Evolutionary conservation across 2,113 vertebrate genomes (phyloP).

Genomic region (Lagopus muta): DNA sequence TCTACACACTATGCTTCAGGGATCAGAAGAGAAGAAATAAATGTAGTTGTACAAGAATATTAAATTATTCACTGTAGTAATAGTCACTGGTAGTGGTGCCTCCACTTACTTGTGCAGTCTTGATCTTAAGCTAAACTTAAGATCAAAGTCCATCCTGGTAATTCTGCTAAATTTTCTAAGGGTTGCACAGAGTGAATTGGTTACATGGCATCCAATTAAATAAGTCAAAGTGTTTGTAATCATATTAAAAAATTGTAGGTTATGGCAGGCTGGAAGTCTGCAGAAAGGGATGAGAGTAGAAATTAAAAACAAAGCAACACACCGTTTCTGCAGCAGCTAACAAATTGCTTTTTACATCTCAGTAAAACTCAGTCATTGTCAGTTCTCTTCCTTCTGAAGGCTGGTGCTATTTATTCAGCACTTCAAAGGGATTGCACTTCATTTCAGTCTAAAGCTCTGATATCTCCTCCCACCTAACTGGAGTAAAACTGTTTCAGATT

Average conservation of each 20-base stretch:
- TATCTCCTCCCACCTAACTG: background rate
- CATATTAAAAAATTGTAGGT: background rate
- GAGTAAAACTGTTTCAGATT: background rate
- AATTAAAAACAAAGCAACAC: background rate
- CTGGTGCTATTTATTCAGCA: conserved; percentile 5
- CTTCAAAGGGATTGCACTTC: conserved; percentile 12
- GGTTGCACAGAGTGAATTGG: background rate
- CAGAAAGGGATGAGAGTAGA: background rate
- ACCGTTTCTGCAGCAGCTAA: background rate
- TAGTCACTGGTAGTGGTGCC: background rate
- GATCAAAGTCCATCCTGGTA: background rate
- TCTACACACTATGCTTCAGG: background rate
- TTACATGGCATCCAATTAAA: background rate
- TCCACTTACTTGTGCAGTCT: background rate
- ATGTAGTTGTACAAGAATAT: background rate
- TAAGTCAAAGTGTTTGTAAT: background rate
- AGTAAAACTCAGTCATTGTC: background rate
- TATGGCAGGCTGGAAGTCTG: background rate
- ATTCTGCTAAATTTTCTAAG: conserved; percentile 9
- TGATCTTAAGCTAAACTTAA: background rate
- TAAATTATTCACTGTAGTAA: background rate
- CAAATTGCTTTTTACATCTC: background rate
- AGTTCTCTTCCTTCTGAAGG: conserved; percentile 2
- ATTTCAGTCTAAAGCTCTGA: background rate
- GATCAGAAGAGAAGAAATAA: background rate